phyloP scores from a whole-genome alignment of 1,140 invertebrate species.

The Subanguina moxae region DNA sequence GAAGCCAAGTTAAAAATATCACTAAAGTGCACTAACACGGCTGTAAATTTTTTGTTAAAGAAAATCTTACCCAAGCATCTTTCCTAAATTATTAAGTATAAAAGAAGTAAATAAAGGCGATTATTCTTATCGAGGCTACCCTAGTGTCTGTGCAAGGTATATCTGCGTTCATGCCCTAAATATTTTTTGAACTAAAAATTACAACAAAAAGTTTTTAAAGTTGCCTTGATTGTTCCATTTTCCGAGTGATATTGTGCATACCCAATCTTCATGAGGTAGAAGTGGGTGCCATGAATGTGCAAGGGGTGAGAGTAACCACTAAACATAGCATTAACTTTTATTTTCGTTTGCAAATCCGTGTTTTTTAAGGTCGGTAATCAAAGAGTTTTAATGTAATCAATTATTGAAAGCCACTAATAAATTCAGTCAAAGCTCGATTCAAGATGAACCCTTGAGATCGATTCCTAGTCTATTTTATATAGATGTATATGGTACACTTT shows the following conservation, averaged over 20 bases:
- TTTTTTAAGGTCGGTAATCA: too few relatives aligned
- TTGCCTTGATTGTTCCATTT: constrained; percentile 33
- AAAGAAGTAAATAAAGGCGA: constrained; percentile 8
- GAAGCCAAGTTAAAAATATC: too few relatives aligned
- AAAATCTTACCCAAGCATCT: constrained; percentile 8
- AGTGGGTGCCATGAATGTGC: constrained; percentile 55
- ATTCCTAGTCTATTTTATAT: too few relatives aligned
- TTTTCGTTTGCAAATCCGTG: not conserved
- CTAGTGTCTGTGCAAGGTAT: constrained; percentile 38
- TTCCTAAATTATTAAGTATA: constrained; percentile 16
- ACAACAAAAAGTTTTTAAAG: too few relatives aligned
- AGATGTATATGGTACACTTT: too few relatives aligned
- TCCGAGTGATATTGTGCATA: constrained; percentile 42
- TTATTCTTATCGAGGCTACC: constrained; percentile 20
- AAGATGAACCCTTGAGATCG: too few relatives aligned
- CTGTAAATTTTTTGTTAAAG: too few relatives aligned
- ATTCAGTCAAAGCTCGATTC: too few relatives aligned
- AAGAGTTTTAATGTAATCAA: too few relatives aligned
- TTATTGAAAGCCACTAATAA: too few relatives aligned
- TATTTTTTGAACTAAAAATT: too few relatives aligned
- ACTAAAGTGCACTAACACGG: too few relatives aligned
- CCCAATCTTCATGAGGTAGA: constrained; percentile 54
- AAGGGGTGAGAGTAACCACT: constrained; percentile 54
- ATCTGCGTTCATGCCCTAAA: constrained; percentile 35
- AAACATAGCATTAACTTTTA: not conserved